Evolutionary conservation across 2,888 invertebrate genomes (phyloP).

Genomic region (Xanthorhoe designata): DNA sequence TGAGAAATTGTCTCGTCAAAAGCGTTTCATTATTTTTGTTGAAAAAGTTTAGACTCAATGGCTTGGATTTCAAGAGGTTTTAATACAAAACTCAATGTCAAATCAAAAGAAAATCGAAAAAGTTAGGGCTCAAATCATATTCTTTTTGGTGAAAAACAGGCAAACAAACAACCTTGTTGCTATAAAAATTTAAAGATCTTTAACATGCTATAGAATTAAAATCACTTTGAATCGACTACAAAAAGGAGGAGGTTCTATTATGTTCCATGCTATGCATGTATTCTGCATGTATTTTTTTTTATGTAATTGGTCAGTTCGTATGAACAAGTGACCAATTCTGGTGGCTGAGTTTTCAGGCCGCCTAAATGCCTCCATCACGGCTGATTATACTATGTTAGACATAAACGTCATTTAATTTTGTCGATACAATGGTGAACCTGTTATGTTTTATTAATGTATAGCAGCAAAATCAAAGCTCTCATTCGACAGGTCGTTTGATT

Average conservation of each 20-base stretch:
- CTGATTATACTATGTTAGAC: too few relatives aligned
- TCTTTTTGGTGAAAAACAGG: not conserved
- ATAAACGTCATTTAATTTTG: not conserved
- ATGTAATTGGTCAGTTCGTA: too few relatives aligned
- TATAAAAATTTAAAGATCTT: too few relatives aligned
- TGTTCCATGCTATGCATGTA: too few relatives aligned
- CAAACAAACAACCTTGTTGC: too few relatives aligned
- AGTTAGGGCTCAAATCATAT: not conserved
- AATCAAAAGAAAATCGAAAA: not conserved
- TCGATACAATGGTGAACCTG: not conserved
- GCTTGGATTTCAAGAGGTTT: not conserved
- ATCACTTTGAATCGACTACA: too few relatives aligned
- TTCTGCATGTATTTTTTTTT: too few relatives aligned
- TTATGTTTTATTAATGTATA: not conserved
- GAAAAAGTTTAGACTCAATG: conserved; percentile 5
- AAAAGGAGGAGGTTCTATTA: too few relatives aligned
- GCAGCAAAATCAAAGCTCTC: conserved; percentile 46
- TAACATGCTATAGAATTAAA: too few relatives aligned
- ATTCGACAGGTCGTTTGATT: conserved; percentile 68
- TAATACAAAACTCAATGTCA: not conserved
- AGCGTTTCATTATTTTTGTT: conserved; percentile 17
- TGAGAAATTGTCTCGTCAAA: conserved; percentile 16
- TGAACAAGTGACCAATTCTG: too few relatives aligned
- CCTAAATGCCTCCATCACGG: too few relatives aligned
- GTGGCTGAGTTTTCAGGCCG: too few relatives aligned